Evolutionary conservation across 2,113 vertebrate species (phyloP).

Genomic region (Prunella fulvescens): DNA sequence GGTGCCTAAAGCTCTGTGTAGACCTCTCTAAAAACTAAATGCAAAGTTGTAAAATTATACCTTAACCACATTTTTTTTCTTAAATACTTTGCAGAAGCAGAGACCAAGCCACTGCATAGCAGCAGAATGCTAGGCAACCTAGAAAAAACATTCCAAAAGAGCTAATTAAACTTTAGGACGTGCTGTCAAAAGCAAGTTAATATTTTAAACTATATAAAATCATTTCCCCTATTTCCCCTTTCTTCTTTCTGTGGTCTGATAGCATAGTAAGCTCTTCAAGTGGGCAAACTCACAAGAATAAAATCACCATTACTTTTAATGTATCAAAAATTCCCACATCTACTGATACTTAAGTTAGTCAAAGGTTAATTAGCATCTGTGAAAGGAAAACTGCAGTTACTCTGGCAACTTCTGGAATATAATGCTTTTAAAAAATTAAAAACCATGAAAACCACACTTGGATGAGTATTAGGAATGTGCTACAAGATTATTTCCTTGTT

Average conservation of each 20-base stretch:
- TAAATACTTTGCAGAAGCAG: background rate
- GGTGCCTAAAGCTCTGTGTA: background rate
- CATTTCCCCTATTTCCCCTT: background rate
- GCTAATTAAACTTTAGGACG: background rate
- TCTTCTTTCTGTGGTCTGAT: background rate
- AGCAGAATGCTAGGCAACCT: background rate
- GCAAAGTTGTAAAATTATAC: background rate
- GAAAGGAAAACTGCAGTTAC: conserved; percentile 56
- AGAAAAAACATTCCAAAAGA: background rate
- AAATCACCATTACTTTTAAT: background rate
- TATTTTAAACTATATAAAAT: background rate
- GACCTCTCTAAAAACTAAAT: background rate
- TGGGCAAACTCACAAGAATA: background rate
- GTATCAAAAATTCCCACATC: background rate
- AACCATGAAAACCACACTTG: conserved; percentile 57
- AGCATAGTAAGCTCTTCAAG: background rate
- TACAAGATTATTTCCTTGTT: conserved; percentile 70
- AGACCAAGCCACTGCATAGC: background rate
- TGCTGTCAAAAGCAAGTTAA: background rate
- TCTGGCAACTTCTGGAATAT: conserved; percentile 54
- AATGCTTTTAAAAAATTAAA: background rate
- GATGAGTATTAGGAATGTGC: conserved; percentile 73
- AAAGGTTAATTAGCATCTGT: conserved; percentile 70
- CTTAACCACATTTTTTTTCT: background rate
- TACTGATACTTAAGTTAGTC: conserved; percentile 48